phyloP scores from a whole-genome alignment of 2,113 vertebrate species.

The Hippocampus comes region DNA sequence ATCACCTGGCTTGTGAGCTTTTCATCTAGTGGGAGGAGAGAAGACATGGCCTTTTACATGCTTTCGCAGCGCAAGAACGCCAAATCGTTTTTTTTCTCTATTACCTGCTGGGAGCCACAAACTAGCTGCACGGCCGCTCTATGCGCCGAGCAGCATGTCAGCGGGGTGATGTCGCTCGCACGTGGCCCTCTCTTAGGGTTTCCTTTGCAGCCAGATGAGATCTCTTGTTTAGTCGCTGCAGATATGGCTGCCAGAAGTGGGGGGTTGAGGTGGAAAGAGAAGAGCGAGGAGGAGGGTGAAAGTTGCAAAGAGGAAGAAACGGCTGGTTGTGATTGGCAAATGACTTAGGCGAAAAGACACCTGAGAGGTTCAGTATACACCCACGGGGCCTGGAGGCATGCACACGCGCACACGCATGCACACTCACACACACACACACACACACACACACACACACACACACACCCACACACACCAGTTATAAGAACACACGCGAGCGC shows the following conservation, averaged over 20 bases:
- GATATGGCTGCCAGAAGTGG: background rate
- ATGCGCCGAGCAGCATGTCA: slow-evolving; percentile 8
- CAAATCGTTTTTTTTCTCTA: background rate
- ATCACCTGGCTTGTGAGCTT: slow-evolving; percentile 46
- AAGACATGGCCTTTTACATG: slow-evolving; percentile 8
- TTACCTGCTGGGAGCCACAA: slow-evolving; percentile 35
- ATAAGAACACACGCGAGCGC: slow-evolving; percentile 25
- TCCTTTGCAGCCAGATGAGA: slow-evolving; percentile 23
- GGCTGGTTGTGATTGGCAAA: slow-evolving; percentile 51
- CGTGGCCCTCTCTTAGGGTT: slow-evolving; percentile 3
- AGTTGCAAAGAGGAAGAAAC: slow-evolving; percentile 31
- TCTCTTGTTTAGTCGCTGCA: slow-evolving; percentile 1
- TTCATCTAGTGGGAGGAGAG: slow-evolving; percentile 29
- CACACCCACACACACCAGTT: slow-evolving; percentile 35
- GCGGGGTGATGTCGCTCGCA: slow-evolving; percentile 16
- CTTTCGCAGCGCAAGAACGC: slow-evolving; percentile 20
- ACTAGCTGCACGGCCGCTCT: slow-evolving; percentile 34
- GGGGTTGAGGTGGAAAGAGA: background rate
- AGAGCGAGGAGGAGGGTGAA: slow-evolving; percentile 14
- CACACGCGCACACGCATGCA: background rate
- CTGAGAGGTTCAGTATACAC: slow-evolving; percentile 49
- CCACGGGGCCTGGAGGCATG: slow-evolving; percentile 45
- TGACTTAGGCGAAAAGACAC: slow-evolving; percentile 45
- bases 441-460: slow-evolving; percentile 4
- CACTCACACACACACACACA: slow-evolving; percentile 14